Evolutionary conservation across 2,888 invertebrate species (phyloP), one percentile per base, ranked within the genome.

Genomic region (Ceriagrion tenellum): DNA sequence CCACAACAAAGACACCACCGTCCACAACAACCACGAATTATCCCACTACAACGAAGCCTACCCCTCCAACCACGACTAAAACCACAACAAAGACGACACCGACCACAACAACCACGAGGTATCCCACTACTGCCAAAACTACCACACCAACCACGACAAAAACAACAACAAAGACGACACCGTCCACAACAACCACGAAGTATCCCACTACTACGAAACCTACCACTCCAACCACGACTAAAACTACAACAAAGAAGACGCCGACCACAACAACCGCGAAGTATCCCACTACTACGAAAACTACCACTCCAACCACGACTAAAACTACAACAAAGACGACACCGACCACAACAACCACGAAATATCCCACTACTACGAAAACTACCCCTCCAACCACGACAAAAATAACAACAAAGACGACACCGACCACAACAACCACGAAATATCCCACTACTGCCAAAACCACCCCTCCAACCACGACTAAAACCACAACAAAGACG

Each of bases 131-230:
- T 90, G 47, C 47, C 69, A 95, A 97, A 96, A 95, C 4, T 23
- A 95, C 88, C 1, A 23, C 88, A 8, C 55, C 47, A 30, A 74
- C 35, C 10, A 88, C 26, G 16, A 16, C 16, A 2, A 56, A 3
- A 4, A 35, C 40, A 1, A 95, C 74, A 95, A 97, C 96, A 95
- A 96, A 96, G 2, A 95, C 96, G 35, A 97, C 96, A 96, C 96
- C 96, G 23, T 26, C 69, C 23, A 59, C 59, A 1, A 1, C 69
- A 6, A 10, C 26, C 1, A 55, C 35, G n/a, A 40, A 40, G 69
- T 8, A n/a, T 40, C 59, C 88, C 90, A 55, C 47, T 23, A 95
- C 40, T 56, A 59, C 95, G 35, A 95, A 35, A 0, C 89, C 59
- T 2, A n/a, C n/a, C n/a, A n/a, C n/a, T n/a, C n/a, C n/a, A n/a